A percentile compares a stretch with the other conserved stretches of the same genome.
Conservation (phyloP, 2,797 vertebrate genomes). For the Cossypha dichroa region DNA sequence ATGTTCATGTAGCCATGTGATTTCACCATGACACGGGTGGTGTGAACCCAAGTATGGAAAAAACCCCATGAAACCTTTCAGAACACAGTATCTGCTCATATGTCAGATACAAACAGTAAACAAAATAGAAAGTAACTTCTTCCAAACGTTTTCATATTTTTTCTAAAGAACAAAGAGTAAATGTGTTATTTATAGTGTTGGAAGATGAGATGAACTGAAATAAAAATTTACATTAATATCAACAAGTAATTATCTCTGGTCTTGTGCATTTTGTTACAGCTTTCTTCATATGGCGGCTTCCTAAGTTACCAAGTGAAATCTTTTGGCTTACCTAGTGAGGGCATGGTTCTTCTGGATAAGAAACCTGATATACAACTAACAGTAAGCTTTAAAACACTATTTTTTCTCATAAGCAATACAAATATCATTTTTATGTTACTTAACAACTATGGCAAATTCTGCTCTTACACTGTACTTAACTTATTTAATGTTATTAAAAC, state of each 20-base stretch:
- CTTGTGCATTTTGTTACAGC: constrained; percentile 71
- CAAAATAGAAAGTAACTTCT: background rate
- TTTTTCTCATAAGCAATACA: background rate
- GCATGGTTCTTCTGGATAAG: constrained; percentile 86
- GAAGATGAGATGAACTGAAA: background rate
- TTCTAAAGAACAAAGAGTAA: background rate
- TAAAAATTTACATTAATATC: background rate
- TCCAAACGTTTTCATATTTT: background rate
- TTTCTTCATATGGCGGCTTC: constrained; percentile 91
- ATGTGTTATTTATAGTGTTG: background rate
- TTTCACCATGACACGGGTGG: background rate
- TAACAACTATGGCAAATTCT: background rate
- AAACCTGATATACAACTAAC: constrained; percentile 83
- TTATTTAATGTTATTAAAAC: too few relatives aligned
- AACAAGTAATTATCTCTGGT: background rate
- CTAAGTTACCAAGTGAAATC: constrained; percentile 92
- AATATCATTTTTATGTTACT: background rate
- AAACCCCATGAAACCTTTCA: accelerated
- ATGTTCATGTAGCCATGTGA: background rate
- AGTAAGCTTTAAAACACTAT: constrained; percentile 72
- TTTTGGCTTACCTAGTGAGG: constrained; percentile 91
- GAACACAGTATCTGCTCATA: background rate
- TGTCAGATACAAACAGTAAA: background rate
- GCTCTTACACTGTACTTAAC: background rate
- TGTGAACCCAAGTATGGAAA: background rate